These are phyloP conservation scores for Antitype chi DNA, from an alignment of 2,888 invertebrate genomes.

Conservation along the genomic window DNA sequence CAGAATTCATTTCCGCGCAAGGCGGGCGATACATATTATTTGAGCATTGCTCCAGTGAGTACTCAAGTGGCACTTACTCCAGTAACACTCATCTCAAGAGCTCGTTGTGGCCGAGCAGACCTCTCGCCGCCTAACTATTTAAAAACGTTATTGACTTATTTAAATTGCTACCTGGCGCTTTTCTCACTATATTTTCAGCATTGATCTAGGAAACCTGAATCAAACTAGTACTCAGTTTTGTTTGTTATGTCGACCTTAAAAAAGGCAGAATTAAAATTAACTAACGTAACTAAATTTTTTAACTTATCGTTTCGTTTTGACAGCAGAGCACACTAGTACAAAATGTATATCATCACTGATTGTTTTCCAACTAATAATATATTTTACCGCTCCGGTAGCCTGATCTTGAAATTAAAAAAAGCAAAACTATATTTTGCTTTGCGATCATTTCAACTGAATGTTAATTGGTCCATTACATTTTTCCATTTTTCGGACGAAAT, in stretches of 20 bases:
- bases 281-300: neutral
- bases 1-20: neutral
- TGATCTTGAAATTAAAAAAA: neutral
- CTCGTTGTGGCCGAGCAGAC: neutral
- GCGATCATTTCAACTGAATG: too few relatives aligned
- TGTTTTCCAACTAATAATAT: neutral
- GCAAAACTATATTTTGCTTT: neutral
- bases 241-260: neutral
- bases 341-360: too few relatives aligned
- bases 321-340: neutral
- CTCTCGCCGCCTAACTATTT: neutral
- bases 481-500: neutral
- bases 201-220: neutral
- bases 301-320: neutral
- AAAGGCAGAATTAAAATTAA: neutral
- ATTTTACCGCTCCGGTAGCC: neutral
- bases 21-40: conserved; percentile 5
- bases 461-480: neutral
- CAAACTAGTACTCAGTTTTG: too few relatives aligned
- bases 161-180: neutral
- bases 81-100: conserved; percentile 19
- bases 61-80: conserved; percentile 13
- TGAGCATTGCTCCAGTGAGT: neutral
- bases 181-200: neutral
- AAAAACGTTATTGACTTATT: conserved; percentile 4